Percentiles rank a stretch among this genome's conserved stretches.
Evolutionary conservation across 1,140 invertebrate genomes (phyloP).

Genomic region (Calephelis virginiensis): DNA sequence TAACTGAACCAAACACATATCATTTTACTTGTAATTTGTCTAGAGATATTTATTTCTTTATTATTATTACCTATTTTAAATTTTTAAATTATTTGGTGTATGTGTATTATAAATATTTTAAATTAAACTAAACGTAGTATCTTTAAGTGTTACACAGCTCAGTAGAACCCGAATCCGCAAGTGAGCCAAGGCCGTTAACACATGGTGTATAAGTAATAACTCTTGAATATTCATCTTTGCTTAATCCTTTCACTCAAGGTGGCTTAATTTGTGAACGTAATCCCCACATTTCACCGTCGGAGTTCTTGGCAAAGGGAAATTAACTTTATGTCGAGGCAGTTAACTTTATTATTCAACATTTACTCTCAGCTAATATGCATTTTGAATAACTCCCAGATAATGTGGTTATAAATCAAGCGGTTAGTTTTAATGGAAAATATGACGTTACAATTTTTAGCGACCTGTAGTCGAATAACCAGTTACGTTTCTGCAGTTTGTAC

Average conservation of each 20-base stretch:
- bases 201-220: conserved; percentile 32
- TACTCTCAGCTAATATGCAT: conserved; percentile 8
- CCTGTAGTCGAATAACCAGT: too few species aligned
- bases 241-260: conserved; percentile 37
- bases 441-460: background rate
- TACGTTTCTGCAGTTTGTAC: too few species aligned
- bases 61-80: too few species aligned
- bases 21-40: too few species aligned
- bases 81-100: too few species aligned
- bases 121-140: too few species aligned
- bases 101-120: too few species aligned
- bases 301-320: conserved; percentile 10
- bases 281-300: conserved; percentile 35
- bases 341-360: background rate
- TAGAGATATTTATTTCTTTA: too few species aligned
- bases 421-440: conserved; percentile 1
- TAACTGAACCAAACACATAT: too few species aligned
- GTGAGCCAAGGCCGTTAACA: conserved; percentile 34
- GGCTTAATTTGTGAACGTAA: conserved; percentile 35
- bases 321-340: background rate
- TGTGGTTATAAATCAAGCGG: conserved; percentile 7
- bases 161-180: conserved; percentile 20
- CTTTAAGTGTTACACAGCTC: background rate
- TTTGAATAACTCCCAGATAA: conserved; percentile 3
- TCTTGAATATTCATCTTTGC: conserved; percentile 27